Evolutionary conservation across 2,888 invertebrate species (phyloP).

Genomic region (Microchrysa polita): DNA sequence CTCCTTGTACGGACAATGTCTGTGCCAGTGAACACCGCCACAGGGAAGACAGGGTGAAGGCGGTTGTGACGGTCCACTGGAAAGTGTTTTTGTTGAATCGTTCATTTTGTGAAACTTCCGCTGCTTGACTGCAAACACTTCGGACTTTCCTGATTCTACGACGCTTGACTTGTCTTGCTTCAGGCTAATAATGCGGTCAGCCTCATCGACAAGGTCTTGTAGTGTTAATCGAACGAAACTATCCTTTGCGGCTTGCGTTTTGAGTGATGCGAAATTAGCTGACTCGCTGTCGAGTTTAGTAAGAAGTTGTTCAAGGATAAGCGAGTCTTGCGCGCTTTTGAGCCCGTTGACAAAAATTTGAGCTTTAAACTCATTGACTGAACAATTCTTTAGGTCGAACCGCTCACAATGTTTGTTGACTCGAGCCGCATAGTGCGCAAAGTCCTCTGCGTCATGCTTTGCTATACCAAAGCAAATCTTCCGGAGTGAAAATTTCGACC

Average conservation of each 20-base stretch:
- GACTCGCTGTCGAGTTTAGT: slow-evolving; percentile 30
- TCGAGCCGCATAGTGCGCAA: too few species aligned
- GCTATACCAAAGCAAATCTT: too few species aligned
- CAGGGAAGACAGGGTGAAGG: slow-evolving; percentile 1
- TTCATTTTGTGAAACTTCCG: background rate
- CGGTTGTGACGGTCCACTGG: background rate
- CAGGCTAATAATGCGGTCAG: background rate
- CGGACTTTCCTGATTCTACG: background rate
- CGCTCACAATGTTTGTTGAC: slow-evolving; percentile 6
- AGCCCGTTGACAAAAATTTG: slow-evolving; percentile 11
- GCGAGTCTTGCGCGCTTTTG: background rate
- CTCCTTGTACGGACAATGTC: background rate
- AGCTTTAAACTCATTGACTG: slow-evolving; percentile 7
- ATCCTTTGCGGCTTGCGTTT: slow-evolving; percentile 6
- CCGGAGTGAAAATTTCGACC: slow-evolving; percentile 26
- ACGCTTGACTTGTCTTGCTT: background rate
- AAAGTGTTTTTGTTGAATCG: background rate
- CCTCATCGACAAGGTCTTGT: background rate
- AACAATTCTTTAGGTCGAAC: background rate
- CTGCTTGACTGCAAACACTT: slow-evolving; percentile 1
- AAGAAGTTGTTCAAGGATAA: slow-evolving; percentile 22
- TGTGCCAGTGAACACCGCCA: background rate
- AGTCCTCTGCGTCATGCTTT: background rate
- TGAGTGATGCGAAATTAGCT: background rate
- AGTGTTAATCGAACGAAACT: slow-evolving; percentile 9